These are phyloP conservation scores for Crotalus adamanteus DNA, from an alignment of 2,797 vertebrate species.

Conservation along the genomic window DNA sequence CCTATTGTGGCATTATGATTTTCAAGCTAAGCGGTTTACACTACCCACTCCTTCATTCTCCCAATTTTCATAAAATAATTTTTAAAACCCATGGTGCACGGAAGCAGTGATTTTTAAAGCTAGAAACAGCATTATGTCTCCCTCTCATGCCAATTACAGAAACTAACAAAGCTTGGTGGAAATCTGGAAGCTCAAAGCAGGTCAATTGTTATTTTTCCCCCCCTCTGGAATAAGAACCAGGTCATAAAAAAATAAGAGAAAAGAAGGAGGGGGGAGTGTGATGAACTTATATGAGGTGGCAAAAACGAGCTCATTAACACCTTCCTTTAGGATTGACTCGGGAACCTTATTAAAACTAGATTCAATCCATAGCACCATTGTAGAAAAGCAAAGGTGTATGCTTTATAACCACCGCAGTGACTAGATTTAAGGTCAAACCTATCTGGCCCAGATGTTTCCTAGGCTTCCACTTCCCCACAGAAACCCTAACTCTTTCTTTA, in stretches of 20 bases:
- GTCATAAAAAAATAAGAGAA: background rate
- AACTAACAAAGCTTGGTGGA: background rate
- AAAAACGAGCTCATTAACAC: conserved; percentile 49
- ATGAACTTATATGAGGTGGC: background rate
- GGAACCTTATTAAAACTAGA: conserved; percentile 58
- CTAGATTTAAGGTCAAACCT: conserved; percentile 42
- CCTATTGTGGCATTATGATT: background rate
- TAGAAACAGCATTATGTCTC: background rate
- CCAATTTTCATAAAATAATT: background rate
- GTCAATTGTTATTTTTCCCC: background rate
- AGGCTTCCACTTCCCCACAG: conserved; percentile 35
- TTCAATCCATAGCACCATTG: conserved; percentile 18
- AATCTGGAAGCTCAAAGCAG: background rate
- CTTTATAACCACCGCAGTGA: conserved; percentile 44
- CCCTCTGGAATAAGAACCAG: background rate
- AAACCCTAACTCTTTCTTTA: conserved; percentile 44
- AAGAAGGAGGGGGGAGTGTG: conserved; percentile 11
- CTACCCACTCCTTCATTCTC: background rate
- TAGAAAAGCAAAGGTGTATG: conserved; percentile 12
- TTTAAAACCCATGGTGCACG: background rate
- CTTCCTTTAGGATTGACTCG: conserved; percentile 53
- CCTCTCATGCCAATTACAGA: background rate
- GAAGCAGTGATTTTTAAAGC: background rate
- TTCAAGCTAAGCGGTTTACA: background rate
- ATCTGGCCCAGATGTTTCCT: conserved; percentile 44